Evolutionary conservation across 2,113 vertebrate genomes (phyloP).

Genomic region (Bujurquina vittata): DNA sequence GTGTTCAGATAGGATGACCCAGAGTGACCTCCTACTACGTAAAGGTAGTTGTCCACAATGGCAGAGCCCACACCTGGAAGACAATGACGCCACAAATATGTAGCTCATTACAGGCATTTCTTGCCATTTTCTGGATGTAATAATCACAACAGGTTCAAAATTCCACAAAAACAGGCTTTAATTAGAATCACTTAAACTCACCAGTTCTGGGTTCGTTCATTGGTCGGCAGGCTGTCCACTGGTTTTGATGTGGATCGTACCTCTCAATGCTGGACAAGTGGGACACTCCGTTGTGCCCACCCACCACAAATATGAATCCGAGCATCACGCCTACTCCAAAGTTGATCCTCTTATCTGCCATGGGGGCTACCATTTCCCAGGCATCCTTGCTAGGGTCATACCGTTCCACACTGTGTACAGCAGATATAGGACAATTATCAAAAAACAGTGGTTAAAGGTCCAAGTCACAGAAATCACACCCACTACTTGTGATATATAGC

Average conservation of each 20-base stretch:
- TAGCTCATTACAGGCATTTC: background rate
- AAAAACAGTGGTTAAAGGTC: background rate
- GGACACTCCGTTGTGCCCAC: conserved; percentile 96
- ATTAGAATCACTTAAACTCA: conserved; percentile 67
- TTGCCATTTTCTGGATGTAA: background rate
- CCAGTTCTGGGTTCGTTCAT: conserved; percentile 98
- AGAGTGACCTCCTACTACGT: conserved; percentile 96
- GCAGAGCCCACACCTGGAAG: conserved; percentile 92
- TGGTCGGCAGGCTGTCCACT: conserved; percentile 95
- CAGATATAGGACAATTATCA: background rate
- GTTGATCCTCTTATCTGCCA: conserved; percentile 98
- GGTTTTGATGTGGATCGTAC: conserved; percentile 97
- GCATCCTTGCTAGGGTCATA: conserved; percentile 96
- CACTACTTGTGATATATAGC: background rate
- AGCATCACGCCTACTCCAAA: conserved; percentile 97
- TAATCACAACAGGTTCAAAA: background rate
- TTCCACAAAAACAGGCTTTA: background rate
- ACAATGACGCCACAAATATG: background rate
- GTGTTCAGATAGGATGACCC: conserved; percentile 97
- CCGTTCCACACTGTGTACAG: conserved; percentile 88
- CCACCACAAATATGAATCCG: conserved; percentile 98
- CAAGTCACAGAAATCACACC: background rate
- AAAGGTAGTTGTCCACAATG: conserved; percentile 95
- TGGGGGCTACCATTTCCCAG: conserved; percentile 96
- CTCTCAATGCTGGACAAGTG: conserved; percentile 97